Percentiles rank a stretch among this genome's conserved stretches.
These are phyloP conservation scores for Paracanthobrama guichenoti DNA, from an alignment of 2,113 vertebrate genomes.

Conservation along the genomic window DNA sequence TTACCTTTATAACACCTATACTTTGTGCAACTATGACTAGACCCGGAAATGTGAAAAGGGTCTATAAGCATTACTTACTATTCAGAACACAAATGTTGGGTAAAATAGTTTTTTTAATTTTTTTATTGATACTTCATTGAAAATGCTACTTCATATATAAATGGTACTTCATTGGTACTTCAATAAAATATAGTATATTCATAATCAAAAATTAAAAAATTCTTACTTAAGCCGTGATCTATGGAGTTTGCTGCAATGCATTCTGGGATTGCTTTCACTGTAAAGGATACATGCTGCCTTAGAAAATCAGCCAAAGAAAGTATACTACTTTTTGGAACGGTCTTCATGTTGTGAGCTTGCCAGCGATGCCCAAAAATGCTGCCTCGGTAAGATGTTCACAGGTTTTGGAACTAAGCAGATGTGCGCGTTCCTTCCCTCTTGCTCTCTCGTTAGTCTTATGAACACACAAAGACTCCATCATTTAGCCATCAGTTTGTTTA, in stretches of 20 bases:
- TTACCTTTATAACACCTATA: no score
- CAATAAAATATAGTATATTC: background rate
- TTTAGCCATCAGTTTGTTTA: conserved; percentile 41
- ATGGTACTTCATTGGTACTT: background rate
- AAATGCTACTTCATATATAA: no score
- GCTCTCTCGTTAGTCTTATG: background rate
- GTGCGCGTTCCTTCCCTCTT: background rate
- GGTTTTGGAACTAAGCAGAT: background rate
- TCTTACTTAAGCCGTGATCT: background rate
- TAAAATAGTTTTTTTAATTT: background rate
- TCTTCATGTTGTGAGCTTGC: background rate
- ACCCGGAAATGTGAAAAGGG: no score
- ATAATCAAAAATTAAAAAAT: background rate
- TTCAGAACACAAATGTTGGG: background rate
- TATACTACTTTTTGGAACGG: background rate
- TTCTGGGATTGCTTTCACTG: background rate
- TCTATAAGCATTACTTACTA: background rate
- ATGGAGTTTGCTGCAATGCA: background rate
- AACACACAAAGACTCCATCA: conserved; percentile 26
- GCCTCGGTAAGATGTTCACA: background rate
- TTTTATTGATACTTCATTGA: no score
- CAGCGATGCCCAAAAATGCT: background rate
- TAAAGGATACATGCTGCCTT: background rate
- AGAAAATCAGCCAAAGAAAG: background rate
- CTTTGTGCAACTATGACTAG: no score